Evolutionary conservation across 2,888 invertebrate species (phyloP), one percentile per base, ranked within the genome.

Genomic region (Caenorhabditis sp.): DNA sequence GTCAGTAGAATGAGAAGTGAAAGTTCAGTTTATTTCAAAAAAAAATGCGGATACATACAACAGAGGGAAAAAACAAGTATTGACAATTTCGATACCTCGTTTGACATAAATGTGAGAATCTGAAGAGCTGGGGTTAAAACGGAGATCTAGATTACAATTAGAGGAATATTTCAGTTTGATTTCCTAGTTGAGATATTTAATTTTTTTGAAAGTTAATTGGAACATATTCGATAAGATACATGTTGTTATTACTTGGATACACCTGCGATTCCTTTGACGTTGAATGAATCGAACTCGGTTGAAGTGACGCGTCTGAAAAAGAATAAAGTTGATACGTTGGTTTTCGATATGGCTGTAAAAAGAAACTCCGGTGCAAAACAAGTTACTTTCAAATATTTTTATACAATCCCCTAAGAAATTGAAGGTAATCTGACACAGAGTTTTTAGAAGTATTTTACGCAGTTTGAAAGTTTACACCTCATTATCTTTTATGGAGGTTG

Each of bases 241-340:
- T 10, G 10, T 36, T 36, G 5, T 49, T 52, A 27, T 61, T 43
- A 2, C 0, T 21, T 56, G 21, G 62, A 58, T 14, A 78, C 66
- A 20, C 79, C 79, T n/a, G 79, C 74, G 43, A 79, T 36, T 59
- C 79, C 79, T 38, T 70, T 71, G 20, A 79, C 70, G 7, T 67
- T 26, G 23, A 67, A 8, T 14, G 23, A 23, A 26, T 69, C 68
- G 63, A 79, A 66, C 20, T 77, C 75, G 25, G 27, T 26, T 21
- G 61, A 31, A 36, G 53, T 54, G 25, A 77, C 79, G 17, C 76
- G 70, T 49, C 79, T 79, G 63, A 54, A 52, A 52, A 50, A 36
- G 50, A 17, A 59, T 25, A 12, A 12, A 50, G 10, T 38, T n/a
- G n/a, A n/a, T n/a, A n/a, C n/a, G n/a, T n/a, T n/a, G n/a, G n/a